Evolutionary conservation across 2,888 invertebrate genomes (phyloP), one percentile per base, ranked within the genome.

Genomic region (Hydriomena furcata): DNA sequence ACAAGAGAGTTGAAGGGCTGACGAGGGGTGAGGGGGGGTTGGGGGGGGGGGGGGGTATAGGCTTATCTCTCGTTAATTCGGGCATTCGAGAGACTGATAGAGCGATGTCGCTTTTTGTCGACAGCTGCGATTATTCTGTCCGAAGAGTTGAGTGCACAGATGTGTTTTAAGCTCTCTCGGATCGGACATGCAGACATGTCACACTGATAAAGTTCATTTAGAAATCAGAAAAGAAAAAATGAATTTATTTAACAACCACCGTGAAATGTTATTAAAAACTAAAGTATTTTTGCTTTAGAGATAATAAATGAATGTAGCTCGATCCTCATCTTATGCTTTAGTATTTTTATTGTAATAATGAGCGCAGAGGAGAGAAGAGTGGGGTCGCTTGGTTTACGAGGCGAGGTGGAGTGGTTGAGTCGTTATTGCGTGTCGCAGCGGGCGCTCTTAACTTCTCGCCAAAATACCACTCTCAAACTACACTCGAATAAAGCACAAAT

Each of bases 31-130:
- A 52, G 68, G 63, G 61, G 44, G 46, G 34, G 46, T 38, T 49
- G 41, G 27, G 32, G 38, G 31, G 46, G 51, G 37, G 42, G 36
- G 52, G 52, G 57, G 46, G 60, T 37, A 45, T 50, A 20, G 57
- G 66, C 65, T 75, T 72, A 77, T 76, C 75, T 72, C 27, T 13
- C 34, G 27, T 20, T 34, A 27, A 20, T 34, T 34, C 34, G 11
- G 32, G 23, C 24, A 21, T 42, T 8, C 31, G n/a, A 5, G 43
- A 21, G 35, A 21, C 43, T 28, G 43, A 35, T 21, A 28, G 43
- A 28, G 28, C 10, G 20, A 11, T 21, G 35, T 12, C 27, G 21
- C 23, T 5, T 17, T 13, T 11, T n/a, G 30, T 35, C 17, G 42
- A 25, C 34, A 24, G 11, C 10, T 10, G 5, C 24, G 32, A 32